These are phyloP conservation scores for Cassiopea andromeda DNA, from an alignment of 30 jellyfish, hydroid and myxozoan genomes.

Conservation along the genomic window DNA sequence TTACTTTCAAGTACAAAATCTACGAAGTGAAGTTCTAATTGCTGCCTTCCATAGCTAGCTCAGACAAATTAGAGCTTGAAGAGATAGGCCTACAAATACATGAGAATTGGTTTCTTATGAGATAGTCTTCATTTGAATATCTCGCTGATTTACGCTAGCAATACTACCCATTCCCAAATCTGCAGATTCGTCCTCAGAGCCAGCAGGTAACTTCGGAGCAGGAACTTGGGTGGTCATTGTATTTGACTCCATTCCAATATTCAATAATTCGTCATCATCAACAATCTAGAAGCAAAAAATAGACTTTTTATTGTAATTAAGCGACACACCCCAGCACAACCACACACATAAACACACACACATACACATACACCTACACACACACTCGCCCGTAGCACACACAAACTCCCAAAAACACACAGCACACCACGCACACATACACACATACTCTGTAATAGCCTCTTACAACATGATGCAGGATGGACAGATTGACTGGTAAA, in stretches of 20 bases:
- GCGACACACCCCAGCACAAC: too few relatives aligned
- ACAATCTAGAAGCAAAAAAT: slow-evolving; percentile 25
- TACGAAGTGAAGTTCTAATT: too few relatives aligned
- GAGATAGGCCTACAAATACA: background rate
- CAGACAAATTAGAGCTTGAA: background rate
- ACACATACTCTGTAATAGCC: too few relatives aligned
- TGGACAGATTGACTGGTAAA: too few relatives aligned
- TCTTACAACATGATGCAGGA: too few relatives aligned
- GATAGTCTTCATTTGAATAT: background rate
- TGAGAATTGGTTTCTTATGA: background rate
- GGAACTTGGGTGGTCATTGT: background rate
- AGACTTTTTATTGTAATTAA: background rate
- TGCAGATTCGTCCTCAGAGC: slow-evolving; percentile 46
- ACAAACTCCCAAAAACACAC: too few relatives aligned
- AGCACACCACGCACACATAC: too few relatives aligned
- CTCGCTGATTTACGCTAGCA: background rate
- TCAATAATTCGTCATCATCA: slow-evolving; percentile 59
- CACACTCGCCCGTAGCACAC: too few relatives aligned
- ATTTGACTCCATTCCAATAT: slow-evolving; percentile 42
- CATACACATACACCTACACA: too few relatives aligned
- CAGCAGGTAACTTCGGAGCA: slow-evolving; percentile 20
- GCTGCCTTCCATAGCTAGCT: background rate
- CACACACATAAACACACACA: too few relatives aligned
- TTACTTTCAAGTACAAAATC: too few relatives aligned
- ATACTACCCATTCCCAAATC: slow-evolving; percentile 45